phyloP scores from a whole-genome alignment of 2,888 invertebrate species.

The Aspidiotus destructor region DNA sequence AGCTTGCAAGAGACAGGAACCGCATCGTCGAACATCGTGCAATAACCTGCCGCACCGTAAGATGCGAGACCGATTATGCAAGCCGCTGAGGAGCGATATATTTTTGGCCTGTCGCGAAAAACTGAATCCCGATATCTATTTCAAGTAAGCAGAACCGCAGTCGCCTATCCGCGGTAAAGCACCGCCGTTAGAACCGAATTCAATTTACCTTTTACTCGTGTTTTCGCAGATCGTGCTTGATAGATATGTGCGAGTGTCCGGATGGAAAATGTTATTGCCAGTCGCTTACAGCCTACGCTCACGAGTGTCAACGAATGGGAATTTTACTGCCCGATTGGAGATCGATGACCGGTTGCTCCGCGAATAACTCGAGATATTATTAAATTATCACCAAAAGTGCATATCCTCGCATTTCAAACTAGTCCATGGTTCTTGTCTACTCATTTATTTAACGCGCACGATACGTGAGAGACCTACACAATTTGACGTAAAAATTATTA shows the following conservation, averaged over 20 bases:
- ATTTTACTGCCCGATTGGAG: slow-evolving; percentile 64
- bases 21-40: slow-evolving; percentile 40
- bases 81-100: slow-evolving; percentile 46
- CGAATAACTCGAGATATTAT: slow-evolving; percentile 27
- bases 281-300: slow-evolving; percentile 77
- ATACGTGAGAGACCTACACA: background rate
- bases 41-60: slow-evolving; percentile 40
- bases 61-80: slow-evolving; percentile 44
- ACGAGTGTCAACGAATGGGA: slow-evolving; percentile 72
- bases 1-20: slow-evolving; percentile 51
- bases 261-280: slow-evolving; percentile 73
- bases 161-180: background rate
- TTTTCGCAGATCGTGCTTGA: slow-evolving; percentile 57
- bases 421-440: slow-evolving; percentile 31
- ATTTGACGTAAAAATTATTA: too few species aligned
- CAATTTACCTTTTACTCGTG: slow-evolving; percentile 11
- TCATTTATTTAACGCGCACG: slow-evolving; percentile 8
- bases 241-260: slow-evolving; percentile 82
- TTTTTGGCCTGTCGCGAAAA: slow-evolving; percentile 70
- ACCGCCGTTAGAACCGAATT: background rate
- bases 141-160: slow-evolving; percentile 47
- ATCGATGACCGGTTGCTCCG: slow-evolving; percentile 55
- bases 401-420: slow-evolving; percentile 31
- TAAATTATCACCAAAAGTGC: slow-evolving; percentile 13
- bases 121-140: slow-evolving; percentile 71